phyloP scores from a whole-genome alignment of 2,797 vertebrate genomes.

The Threskiornis aethiopicus region DNA sequence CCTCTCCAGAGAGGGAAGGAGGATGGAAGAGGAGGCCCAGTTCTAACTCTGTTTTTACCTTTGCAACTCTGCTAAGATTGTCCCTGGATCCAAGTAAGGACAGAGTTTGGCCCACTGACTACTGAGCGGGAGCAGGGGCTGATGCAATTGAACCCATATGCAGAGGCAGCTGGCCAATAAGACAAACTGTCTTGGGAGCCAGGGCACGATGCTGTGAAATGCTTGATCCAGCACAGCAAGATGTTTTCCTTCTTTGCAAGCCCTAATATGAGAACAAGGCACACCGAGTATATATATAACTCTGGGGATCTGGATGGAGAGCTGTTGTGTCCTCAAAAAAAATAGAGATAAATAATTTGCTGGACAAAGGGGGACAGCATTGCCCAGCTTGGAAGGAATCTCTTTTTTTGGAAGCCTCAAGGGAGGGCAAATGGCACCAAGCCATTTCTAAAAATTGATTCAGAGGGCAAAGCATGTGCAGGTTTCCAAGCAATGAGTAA shows the following conservation, averaged over 20 bases:
- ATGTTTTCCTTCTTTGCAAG: constrained; percentile 54
- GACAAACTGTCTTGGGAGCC: constrained; percentile 35
- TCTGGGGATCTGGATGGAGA: constrained; percentile 1
- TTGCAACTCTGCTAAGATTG: background rate
- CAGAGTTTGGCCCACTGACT: constrained; percentile 25
- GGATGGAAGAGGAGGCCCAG: background rate
- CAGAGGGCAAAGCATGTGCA: background rate
- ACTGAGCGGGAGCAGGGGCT: background rate
- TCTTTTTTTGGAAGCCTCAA: constrained; percentile 27
- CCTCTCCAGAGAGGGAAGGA: background rate
- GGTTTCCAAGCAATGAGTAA: constrained; percentile 53
- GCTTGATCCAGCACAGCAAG: constrained; percentile 43
- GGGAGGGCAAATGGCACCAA: constrained; percentile 27
- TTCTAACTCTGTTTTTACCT: constrained; percentile 49
- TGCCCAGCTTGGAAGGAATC: constrained; percentile 4
- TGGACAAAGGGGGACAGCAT: background rate
- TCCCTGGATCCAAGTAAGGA: constrained; percentile 23
- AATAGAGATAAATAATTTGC: background rate
- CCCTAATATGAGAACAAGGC: constrained; percentile 46
- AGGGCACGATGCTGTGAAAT: constrained; percentile 41
- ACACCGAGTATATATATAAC: constrained; percentile 30
- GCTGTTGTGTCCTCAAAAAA: background rate
- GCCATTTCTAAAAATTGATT: constrained; percentile 54
- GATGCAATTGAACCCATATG: constrained; percentile 53
- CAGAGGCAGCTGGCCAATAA: constrained; percentile 42